phyloP scores from a whole-genome alignment of 2,113 vertebrate species.

The Falco punctatus region DNA sequence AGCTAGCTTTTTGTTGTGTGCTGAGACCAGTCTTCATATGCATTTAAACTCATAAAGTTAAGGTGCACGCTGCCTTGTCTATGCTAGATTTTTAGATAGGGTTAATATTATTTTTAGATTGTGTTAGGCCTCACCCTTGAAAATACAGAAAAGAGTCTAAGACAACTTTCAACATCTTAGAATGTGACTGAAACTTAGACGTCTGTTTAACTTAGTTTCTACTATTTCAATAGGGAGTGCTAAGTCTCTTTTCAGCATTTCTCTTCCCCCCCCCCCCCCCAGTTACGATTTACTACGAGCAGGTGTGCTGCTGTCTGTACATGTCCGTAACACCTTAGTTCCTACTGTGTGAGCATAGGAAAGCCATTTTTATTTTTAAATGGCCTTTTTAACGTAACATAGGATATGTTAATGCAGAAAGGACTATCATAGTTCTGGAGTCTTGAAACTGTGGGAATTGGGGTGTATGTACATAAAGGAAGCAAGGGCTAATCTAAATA shows the following conservation, averaged over 20 bases:
- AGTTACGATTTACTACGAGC: not conserved
- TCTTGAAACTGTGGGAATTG: not conserved
- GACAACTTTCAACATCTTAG: not conserved
- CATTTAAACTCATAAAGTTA: rapidly evolving
- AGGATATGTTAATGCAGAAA: not conserved
- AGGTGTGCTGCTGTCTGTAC: not conserved
- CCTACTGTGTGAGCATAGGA: not conserved
- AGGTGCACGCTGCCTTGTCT: not conserved
- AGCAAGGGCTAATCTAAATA: not conserved
- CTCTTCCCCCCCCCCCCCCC: not conserved
- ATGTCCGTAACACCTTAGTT: not conserved
- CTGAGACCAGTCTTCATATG: not conserved
- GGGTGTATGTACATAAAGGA: not conserved
- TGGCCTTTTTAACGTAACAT: not conserved
- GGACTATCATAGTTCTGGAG: not conserved
- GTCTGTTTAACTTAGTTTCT: not conserved
- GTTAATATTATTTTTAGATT: not conserved
- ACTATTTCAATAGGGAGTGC: not conserved
- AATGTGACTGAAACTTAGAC: too few relatives aligned
- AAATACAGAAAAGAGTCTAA: not conserved
- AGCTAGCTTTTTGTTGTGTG: not conserved
- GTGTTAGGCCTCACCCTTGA: not conserved
- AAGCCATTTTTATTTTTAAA: not conserved
- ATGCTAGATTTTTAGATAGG: not conserved
- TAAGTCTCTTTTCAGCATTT: not conserved